phyloP scores from a whole-genome alignment of 2,797 vertebrate species.

The Lithobates sylvaticus region DNA sequence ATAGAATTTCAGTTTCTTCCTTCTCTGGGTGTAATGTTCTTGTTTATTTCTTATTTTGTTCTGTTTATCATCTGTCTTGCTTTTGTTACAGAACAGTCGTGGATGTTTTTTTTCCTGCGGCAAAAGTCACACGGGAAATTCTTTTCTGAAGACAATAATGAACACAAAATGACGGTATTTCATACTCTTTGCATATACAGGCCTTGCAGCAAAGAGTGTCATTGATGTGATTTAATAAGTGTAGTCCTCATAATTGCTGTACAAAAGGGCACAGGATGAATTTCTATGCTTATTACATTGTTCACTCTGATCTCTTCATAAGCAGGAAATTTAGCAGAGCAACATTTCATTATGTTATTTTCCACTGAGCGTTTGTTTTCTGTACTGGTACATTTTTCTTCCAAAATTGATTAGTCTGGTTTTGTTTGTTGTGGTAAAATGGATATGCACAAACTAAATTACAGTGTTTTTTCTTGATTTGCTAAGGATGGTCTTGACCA shows the following conservation, averaged over 20 bases:
- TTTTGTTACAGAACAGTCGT: slow-evolving; percentile 54
- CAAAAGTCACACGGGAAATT: slow-evolving; percentile 44
- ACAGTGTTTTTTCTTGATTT: too few species aligned
- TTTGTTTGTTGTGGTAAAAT: neutral
- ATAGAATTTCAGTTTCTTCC: slow-evolving; percentile 11
- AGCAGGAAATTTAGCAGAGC: slow-evolving; percentile 30
- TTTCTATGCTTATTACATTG: slow-evolving; percentile 45
- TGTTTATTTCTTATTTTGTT: slow-evolving; percentile 50
- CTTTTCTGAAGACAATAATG: slow-evolving; percentile 58
- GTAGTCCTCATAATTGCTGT: slow-evolving; percentile 34
- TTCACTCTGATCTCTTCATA: slow-evolving; percentile 42
- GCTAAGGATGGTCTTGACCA: too few species aligned
- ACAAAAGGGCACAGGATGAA: slow-evolving; percentile 21
- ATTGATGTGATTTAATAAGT: slow-evolving; percentile 49
- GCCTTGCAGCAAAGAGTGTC: slow-evolving; percentile 28
- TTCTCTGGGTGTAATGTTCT: slow-evolving; percentile 40
- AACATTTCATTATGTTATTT: neutral
- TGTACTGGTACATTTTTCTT: neutral
- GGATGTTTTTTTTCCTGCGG: slow-evolving; percentile 46
- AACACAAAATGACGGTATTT: slow-evolving; percentile 39
- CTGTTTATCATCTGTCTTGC: slow-evolving; percentile 55
- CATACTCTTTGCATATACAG: slow-evolving; percentile 36
- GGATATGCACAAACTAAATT: neutral
- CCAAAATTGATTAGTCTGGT: neutral
- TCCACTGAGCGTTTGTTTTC: neutral